Evolutionary conservation across 1,140 invertebrate genomes (phyloP), one percentile per base, ranked within the genome.

Genomic region (Dinoponera quadriceps): DNA sequence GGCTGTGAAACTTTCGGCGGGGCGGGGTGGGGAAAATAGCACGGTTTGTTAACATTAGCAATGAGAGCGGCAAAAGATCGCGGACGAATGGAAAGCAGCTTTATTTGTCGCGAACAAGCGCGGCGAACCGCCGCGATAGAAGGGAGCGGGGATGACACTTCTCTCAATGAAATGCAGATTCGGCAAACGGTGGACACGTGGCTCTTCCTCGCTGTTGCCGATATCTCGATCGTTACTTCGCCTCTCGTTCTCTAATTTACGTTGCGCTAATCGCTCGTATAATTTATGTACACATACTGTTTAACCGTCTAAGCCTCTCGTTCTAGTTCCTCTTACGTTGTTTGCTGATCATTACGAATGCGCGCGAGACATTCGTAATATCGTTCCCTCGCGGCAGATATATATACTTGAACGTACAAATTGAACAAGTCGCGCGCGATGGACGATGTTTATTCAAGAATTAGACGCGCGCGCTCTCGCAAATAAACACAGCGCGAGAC

Each of bases 41-140:
- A 85, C 73, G 78, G 85, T 82, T 92, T 91, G 91, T 91, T 91
- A 91, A 91, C 87, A 88, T 90, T 90, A 83, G 87, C 78, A 89
- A 91, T 57, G 85, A 87, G 85, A 84, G 68, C 72, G 84, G 78
- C 73, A 54, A 75, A 69, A 66, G 60, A 82, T 82, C 81, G 59
- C 80, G 72, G 38, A 22, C 25, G 65, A 65, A 27, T 18, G 55
- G 73, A n/a, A 87, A 86, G 73, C 86, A 62, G 85, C 54, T 80
- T 87, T 86, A 81, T 80, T 69, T 51, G 68, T 33, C 51, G 44
- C 29, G 65, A 33, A 85, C 71, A 74, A 83, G 69, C 48, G 62
- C 57, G 20, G 51, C 33, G 2, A 2, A 7, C 7, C 38, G 27
- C 16, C 3, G 7, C 48, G 63, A n/a, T 25, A 69, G 20, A 73